Evolutionary conservation across 2,888 invertebrate species (phyloP).

Genomic region (Eretmocerus hayati): DNA sequence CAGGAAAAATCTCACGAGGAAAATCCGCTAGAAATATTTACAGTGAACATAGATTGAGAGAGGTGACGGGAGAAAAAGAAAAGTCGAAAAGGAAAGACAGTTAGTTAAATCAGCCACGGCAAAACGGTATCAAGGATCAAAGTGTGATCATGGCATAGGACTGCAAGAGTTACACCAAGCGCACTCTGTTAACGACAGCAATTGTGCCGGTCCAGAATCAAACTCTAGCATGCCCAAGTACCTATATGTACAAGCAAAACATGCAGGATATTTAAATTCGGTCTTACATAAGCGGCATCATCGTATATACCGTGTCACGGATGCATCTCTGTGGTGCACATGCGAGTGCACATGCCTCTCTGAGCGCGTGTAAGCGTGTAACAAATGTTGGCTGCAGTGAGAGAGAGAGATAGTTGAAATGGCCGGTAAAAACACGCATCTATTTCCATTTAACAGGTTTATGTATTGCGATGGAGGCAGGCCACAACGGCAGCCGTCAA

Average conservation of each 20-base stretch:
- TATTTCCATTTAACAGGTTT: constrained; percentile 47
- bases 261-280: constrained; percentile 39
- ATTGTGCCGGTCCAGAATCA: constrained; percentile 14
- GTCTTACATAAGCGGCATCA: constrained; percentile 42
- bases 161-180: too few relatives aligned
- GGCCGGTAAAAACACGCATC: constrained; percentile 46
- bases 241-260: too few relatives aligned
- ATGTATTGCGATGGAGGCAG: constrained; percentile 44
- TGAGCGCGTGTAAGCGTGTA: constrained; percentile 3
- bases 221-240: constrained; percentile 9
- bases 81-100: neutral
- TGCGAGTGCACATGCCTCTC: too few relatives aligned
- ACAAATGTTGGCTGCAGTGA: constrained; percentile 19
- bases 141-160: constrained; percentile 11
- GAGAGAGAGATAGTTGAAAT: constrained; percentile 32
- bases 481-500: constrained; percentile 42
- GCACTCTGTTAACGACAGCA: constrained; percentile 23
- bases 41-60: too few relatives aligned
- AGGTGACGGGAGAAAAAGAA: neutral
- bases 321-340: too few relatives aligned
- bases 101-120: constrained; percentile 15
- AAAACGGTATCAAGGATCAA: constrained; percentile 21
- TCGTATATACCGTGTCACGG: too few relatives aligned
- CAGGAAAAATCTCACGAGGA: too few relatives aligned
- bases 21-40: too few relatives aligned